Conservation (phyloP, 2,888 invertebrate genomes). For the Drosophila mayaguana region DNA sequence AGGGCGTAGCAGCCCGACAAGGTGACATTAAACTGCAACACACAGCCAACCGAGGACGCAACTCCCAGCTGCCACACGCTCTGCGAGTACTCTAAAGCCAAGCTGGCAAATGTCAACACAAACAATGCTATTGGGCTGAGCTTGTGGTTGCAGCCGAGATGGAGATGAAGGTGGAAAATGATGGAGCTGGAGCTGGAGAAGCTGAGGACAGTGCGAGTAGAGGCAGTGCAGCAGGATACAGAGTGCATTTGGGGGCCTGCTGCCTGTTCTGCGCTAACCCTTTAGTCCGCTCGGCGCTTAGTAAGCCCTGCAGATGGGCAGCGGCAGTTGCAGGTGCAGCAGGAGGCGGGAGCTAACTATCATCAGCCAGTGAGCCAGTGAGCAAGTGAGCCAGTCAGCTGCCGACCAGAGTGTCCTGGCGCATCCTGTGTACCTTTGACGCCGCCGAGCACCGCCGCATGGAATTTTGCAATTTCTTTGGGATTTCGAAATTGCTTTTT, state of each 20-base stretch:
- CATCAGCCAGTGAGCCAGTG: conserved; percentile 37
- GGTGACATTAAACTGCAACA: conserved; percentile 52
- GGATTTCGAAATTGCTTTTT: conserved; percentile 82
- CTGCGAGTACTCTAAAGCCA: conserved; percentile 52
- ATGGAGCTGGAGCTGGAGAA: not conserved
- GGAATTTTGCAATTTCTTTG: conserved; percentile 82
- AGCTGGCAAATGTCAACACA: conserved; percentile 78
- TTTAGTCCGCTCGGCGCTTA: conserved; percentile 61
- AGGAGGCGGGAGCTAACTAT: conserved; percentile 46
- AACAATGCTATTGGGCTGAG: conserved; percentile 55
- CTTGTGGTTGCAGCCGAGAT: conserved; percentile 8
- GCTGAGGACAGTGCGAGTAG: not conserved
- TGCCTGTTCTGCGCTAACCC: conserved; percentile 54
- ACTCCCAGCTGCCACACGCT: conserved; percentile 35
- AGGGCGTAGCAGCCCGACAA: conserved; percentile 21
- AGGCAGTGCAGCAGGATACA: not conserved
- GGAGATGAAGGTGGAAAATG: not conserved
- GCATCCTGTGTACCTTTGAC: conserved; percentile 44
- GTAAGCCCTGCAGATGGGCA: conserved; percentile 66
- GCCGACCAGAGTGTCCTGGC: conserved; percentile 33
- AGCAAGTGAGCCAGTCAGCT: conserved; percentile 30
- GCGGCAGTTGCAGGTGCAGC: conserved; percentile 59
- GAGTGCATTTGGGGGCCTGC: conserved; percentile 24
- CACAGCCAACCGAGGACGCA: conserved; percentile 20
- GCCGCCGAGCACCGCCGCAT: conserved; percentile 61